Conservation (phyloP, 2,797 vertebrate species). For the Anableps anableps region DNA sequence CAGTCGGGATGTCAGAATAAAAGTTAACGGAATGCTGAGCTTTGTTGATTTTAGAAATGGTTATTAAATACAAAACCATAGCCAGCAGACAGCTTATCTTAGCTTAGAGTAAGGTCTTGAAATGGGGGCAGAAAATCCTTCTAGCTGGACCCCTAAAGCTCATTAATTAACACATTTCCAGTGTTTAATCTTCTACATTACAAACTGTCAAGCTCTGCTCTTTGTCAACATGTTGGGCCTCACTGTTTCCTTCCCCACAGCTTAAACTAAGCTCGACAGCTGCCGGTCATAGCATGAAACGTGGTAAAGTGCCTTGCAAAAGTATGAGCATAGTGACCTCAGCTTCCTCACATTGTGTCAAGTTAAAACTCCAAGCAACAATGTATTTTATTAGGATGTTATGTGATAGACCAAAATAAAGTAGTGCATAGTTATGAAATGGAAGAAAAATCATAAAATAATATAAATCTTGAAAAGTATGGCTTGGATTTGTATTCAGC, state of each 20-base stretch:
- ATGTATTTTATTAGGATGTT: not conserved
- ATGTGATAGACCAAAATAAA: not conserved
- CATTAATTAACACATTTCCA: not conserved
- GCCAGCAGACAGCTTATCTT: not conserved
- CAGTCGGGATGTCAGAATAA: not conserved
- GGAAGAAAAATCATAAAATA: no score
- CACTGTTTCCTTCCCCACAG: not conserved
- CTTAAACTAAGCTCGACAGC: not conserved
- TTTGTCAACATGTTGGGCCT: not conserved
- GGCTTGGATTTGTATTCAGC: not conserved
- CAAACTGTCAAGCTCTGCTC: not conserved
- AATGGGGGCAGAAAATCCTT: not conserved
- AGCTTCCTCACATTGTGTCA: not conserved
- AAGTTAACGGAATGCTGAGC: not conserved
- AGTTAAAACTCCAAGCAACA: not conserved
- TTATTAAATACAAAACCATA: not conserved
- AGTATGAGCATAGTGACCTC: no score
- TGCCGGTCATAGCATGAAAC: not conserved
- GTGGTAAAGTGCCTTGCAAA: not conserved
- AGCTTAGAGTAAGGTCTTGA: not conserved
- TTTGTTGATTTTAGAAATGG: not conserved
- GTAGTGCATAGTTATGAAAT: not conserved
- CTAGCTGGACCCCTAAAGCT: not conserved
- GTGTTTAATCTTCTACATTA: not conserved
- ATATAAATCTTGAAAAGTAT: not conserved